Conservation (phyloP, 2,888 invertebrate genomes). For the Monopis laevigella region DNA sequence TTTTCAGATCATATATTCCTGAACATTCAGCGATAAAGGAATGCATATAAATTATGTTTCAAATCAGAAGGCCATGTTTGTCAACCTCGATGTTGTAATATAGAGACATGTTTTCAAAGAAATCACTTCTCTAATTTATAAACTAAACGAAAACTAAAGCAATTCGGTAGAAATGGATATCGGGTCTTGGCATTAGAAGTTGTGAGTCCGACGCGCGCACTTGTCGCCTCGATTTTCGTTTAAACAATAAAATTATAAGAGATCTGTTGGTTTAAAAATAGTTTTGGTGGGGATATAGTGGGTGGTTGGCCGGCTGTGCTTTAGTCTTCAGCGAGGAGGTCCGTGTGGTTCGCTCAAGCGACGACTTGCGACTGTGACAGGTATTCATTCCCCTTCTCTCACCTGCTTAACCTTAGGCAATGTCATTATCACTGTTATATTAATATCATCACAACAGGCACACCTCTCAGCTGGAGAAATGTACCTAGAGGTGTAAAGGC, state of each 20-base stretch:
- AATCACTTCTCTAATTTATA: constrained; percentile 1
- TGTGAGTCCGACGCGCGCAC: constrained; percentile 47
- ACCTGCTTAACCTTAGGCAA: constrained; percentile 55
- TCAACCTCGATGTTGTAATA: constrained; percentile 2
- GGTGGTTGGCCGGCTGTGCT: constrained; percentile 29
- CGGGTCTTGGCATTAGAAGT: constrained; percentile 45
- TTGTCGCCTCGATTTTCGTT: constrained; percentile 57
- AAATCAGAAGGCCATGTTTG: constrained; percentile 3
- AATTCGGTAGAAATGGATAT: constrained; percentile 4
- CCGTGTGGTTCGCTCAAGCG: constrained; percentile 50
- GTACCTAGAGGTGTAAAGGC: no score
- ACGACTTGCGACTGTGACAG: constrained; percentile 44
- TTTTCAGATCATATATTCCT: no score
- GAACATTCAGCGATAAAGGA: no score
- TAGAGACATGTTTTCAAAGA: constrained; percentile 7
- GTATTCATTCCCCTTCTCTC: constrained; percentile 33
- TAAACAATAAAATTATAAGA: constrained; percentile 66
- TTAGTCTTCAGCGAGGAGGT: constrained; percentile 45
- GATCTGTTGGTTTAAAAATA: constrained; percentile 51
- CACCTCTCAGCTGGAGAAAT: no score
- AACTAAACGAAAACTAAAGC: constrained; percentile 3
- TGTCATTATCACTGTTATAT: constrained; percentile 47
- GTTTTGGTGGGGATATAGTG: constrained; percentile 32
- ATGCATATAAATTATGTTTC: background rate
- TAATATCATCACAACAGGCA: no score